A percentile compares a stretch with the other conserved stretches of the same genome.
Evolutionary conservation across 2,888 invertebrate species (phyloP).

Genomic region (Ernsta delagoae): DNA sequence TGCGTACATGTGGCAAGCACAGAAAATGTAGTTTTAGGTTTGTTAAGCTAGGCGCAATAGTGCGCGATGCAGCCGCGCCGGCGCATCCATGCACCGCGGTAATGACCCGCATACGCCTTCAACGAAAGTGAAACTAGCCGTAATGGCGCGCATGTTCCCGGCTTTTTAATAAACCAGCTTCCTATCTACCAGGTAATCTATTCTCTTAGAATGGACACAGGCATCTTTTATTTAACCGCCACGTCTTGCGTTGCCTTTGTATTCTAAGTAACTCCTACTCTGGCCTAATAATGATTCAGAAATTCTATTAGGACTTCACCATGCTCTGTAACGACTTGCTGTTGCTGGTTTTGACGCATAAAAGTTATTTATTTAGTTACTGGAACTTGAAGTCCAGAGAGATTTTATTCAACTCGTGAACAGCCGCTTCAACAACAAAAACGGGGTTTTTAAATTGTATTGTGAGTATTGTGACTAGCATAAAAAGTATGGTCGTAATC

Average conservation of each 20-base stretch:
- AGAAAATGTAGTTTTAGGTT: too few species aligned
- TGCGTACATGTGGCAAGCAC: too few species aligned
- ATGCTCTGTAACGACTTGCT: background rate
- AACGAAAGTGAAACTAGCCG: slow-evolving; percentile 74
- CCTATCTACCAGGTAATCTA: slow-evolving; percentile 41
- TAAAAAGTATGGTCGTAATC: too few species aligned
- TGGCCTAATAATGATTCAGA: slow-evolving; percentile 5
- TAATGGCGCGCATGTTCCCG: slow-evolving; percentile 60
- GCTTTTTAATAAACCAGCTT: slow-evolving; percentile 52
- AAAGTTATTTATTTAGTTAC: too few species aligned
- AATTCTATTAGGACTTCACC: background rate
- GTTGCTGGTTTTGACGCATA: too few species aligned
- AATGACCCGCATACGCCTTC: slow-evolving; percentile 54
- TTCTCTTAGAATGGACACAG: slow-evolving; percentile 10
- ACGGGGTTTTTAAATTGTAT: too few species aligned
- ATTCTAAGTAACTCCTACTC: slow-evolving; percentile 6
- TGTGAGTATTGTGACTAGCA: too few species aligned
- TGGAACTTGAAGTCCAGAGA: too few species aligned
- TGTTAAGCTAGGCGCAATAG: too few species aligned
- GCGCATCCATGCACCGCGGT: slow-evolving; percentile 57
- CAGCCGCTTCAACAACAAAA: too few species aligned
- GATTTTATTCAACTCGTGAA: too few species aligned
- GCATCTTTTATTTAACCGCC: slow-evolving; percentile 12
- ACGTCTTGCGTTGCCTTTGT: slow-evolving; percentile 9
- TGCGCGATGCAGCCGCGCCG: slow-evolving; percentile 39